A percentile compares a stretch with the other conserved stretches of the same genome.
Conservation (phyloP, 2,113 vertebrate species). For the Etia nguti region DNA sequence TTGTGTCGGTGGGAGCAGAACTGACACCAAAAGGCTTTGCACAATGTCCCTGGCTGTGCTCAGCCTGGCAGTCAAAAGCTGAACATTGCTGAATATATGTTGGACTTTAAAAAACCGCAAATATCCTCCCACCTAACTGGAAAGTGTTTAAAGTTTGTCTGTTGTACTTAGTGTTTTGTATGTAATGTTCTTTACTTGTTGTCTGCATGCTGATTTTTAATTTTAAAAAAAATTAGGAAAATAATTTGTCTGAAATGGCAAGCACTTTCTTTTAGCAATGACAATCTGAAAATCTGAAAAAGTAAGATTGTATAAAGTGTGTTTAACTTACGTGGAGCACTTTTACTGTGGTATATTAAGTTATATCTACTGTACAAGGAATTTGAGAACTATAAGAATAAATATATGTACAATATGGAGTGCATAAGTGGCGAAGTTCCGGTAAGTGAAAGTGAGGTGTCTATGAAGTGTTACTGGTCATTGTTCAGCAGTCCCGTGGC, state of each 20-base stretch:
- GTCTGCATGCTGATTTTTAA: neutral
- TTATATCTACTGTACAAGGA: no score
- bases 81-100: neutral
- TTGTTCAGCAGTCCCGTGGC: no score
- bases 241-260: neutral
- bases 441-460: no score
- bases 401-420: no score
- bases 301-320: neutral
- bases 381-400: no score
- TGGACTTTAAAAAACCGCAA: neutral
- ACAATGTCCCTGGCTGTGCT: neutral
- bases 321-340: neutral
- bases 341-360: neutral
- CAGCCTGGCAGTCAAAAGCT: neutral
- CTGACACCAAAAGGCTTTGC: neutral
- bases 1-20: neutral
- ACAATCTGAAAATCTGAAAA: neutral
- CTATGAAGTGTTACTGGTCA: no score
- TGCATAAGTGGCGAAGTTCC: no score
- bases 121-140: neutral
- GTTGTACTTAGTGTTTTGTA: neutral
- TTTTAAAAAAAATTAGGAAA: neutral
- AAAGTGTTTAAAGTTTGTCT: neutral
- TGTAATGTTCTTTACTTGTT: neutral
- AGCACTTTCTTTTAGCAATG: neutral